Percentiles rank a stretch among this genome's conserved stretches.
Evolutionary conservation across 2,797 vertebrate genomes (phyloP).

Genomic region (Delichon dasypus): DNA sequence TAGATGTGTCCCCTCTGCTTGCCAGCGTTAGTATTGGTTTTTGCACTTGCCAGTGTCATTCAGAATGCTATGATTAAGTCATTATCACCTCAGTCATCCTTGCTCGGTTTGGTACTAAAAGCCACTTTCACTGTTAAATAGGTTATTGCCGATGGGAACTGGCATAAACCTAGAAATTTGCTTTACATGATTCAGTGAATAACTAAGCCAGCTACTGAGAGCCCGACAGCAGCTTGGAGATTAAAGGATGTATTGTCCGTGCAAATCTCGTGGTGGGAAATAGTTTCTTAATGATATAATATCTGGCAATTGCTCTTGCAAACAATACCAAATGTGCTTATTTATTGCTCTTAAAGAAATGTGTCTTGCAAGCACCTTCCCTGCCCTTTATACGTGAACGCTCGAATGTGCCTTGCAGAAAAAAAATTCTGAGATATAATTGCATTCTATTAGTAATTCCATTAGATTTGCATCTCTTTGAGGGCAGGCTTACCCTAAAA

Average conservation of each 20-base stretch:
- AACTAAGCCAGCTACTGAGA: background rate
- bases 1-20: background rate
- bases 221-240: background rate
- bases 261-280: conserved; percentile 18
- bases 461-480: conserved; percentile 21
- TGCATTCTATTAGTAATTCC: background rate
- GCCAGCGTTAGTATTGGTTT: background rate
- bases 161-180: background rate
- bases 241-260: background rate
- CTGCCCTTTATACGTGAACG: background rate
- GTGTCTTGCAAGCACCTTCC: background rate
- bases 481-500: background rate
- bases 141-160: background rate
- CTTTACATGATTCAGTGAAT: background rate
- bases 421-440: background rate
- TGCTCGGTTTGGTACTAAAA: background rate
- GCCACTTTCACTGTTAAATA: background rate
- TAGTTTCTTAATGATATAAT: background rate
- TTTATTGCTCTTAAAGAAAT: background rate
- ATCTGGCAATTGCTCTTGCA: background rate
- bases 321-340: background rate
- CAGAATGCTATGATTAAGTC: background rate
- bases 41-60: background rate
- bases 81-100: background rate
- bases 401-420: background rate